Percentiles rank a stretch among this genome's conserved stretches.
Conservation (phyloP, 2,888 invertebrate species). For the Euplagia quadripunctaria region DNA sequence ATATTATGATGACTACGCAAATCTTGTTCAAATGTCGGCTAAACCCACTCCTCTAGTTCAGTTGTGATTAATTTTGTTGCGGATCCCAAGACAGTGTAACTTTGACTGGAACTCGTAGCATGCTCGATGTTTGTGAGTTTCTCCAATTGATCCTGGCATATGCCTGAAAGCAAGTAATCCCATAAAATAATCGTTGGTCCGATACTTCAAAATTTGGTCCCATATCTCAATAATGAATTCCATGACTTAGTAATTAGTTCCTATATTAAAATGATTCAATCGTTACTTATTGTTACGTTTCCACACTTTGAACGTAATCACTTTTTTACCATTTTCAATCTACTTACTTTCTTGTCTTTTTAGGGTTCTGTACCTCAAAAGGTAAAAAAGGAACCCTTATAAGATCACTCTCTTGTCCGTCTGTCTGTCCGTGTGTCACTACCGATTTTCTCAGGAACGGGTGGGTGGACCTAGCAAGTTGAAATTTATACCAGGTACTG, state of each 20-base stretch:
- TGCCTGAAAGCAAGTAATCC: not conserved
- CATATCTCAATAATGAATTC: not conserved
- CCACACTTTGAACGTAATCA: not conserved
- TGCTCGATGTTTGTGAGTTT: not conserved
- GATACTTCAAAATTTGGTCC: not conserved
- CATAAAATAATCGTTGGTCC: not conserved
- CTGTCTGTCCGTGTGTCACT: no score
- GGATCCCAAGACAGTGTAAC: not conserved
- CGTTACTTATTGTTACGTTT: not conserved
- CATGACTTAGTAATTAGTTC: not conserved
- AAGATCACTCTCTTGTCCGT: no score
- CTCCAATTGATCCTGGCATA: not conserved
- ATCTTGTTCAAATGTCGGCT: not conserved
- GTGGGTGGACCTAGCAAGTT: no score
- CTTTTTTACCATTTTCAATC: no score
- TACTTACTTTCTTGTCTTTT: no score
- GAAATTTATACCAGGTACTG: no score
- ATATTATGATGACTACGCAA: no score
- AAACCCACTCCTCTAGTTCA: not conserved
- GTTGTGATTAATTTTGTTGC: slow-evolving; percentile 1
- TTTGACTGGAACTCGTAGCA: not conserved
- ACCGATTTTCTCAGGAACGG: no score
- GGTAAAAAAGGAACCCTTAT: no score
- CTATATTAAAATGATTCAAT: no score
- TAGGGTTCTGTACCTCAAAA: no score